Conservation (phyloP, 2,888 invertebrate genomes). For the Chalcosyrphus nemorum region DNA sequence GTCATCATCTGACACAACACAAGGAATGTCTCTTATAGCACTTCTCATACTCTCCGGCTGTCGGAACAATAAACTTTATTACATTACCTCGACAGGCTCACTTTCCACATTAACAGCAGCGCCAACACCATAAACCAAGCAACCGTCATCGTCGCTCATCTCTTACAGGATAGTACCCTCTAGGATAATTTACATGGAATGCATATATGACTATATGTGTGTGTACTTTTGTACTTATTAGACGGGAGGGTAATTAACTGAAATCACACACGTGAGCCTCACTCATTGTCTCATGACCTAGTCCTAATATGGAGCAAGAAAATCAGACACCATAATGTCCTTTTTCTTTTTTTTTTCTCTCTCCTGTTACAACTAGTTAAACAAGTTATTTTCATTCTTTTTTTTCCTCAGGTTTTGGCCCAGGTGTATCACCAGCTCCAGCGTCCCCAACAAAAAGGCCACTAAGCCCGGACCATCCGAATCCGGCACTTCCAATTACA, state of each 20-base stretch:
- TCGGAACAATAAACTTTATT: conserved; percentile 27
- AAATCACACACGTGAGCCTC: conserved; percentile 19
- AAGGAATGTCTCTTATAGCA: conserved; percentile 28
- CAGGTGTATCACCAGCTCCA: conserved; percentile 82
- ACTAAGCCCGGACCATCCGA: conserved; percentile 85
- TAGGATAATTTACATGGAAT: conserved; percentile 15
- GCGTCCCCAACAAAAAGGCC: conserved; percentile 84
- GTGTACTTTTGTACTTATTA: neutral
- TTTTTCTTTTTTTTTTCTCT: conserved; percentile 8
- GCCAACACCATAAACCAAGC: conserved; percentile 21
- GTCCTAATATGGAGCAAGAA: neutral
- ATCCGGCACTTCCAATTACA: conserved; percentile 87
- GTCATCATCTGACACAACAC: conserved; percentile 30
- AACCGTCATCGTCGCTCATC: conserved; percentile 1
- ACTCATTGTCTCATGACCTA: neutral
- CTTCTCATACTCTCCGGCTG: neutral
- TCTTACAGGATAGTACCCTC: neutral
- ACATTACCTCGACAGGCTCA: conserved; percentile 4
- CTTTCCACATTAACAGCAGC: conserved; percentile 13
- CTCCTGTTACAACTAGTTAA: conserved; percentile 8
- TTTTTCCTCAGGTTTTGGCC: conserved; percentile 83
- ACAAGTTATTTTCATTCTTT: conserved; percentile 28
- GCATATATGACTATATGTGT: neutral
- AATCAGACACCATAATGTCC: neutral
- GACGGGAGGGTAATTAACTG: conserved; percentile 21